Conservation (phyloP, 2,888 invertebrate genomes). For the Agrotis exclamationis region DNA sequence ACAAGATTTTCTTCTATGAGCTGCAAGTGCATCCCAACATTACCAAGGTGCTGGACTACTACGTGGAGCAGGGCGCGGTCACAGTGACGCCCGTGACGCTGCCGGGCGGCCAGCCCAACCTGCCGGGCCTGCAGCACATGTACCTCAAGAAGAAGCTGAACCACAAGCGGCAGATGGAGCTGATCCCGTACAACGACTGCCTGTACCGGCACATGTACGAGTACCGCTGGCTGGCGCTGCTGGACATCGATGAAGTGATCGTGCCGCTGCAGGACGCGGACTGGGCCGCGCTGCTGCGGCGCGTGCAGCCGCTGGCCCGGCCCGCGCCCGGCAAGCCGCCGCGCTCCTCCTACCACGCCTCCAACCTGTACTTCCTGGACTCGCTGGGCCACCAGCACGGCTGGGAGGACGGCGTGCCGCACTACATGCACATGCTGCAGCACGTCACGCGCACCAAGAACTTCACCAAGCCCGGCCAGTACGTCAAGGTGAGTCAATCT, state of each 20-base stretch:
- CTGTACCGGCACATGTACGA: constrained; percentile 97
- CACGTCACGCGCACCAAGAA: constrained; percentile 97
- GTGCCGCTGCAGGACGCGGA: constrained; percentile 95
- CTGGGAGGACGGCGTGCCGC: constrained; percentile 95
- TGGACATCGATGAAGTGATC: constrained; percentile 98
- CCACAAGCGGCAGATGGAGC: constrained; percentile 98
- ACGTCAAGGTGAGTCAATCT: constrained; percentile 93
- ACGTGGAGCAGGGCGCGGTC: constrained; percentile 92
- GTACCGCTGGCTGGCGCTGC: constrained; percentile 97
- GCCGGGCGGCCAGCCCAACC: constrained; percentile 97
- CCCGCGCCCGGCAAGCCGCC: constrained; percentile 87
- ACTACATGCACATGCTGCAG: constrained; percentile 98
- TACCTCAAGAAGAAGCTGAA: constrained; percentile 97
- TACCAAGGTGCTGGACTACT: constrained; percentile 94
- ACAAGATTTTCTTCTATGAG: constrained; percentile 97
- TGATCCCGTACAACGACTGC: constrained; percentile 99
- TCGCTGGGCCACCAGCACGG: constrained; percentile 95
- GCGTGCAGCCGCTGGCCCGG: constrained; percentile 92
- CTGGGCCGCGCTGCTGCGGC: constrained; percentile 95
- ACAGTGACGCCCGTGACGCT: constrained; percentile 95
- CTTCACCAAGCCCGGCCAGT: constrained; percentile 98
- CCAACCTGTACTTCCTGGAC: constrained; percentile 98
- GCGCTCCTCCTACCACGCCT: constrained; percentile 96
- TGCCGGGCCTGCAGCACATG: constrained; percentile 96
- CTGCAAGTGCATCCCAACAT: constrained; percentile 98